phyloP scores from a whole-genome alignment of 2,888 invertebrate genomes.

The Stegana nigrithorax region DNA sequence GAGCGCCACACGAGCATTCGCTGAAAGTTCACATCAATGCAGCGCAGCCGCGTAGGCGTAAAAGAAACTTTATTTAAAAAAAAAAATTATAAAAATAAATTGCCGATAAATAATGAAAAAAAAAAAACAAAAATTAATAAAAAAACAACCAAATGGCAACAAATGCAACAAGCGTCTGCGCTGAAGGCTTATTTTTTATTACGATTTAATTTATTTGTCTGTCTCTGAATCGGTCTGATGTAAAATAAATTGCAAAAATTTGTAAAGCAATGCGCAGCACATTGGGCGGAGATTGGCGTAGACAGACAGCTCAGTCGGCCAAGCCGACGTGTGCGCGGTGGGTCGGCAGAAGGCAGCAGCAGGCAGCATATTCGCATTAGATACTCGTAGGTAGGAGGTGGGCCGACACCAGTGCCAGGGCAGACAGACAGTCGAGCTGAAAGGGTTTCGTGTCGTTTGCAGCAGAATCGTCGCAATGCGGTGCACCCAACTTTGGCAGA shows the following conservation, averaged over 20 bases:
- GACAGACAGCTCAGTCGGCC: slow-evolving; percentile 38
- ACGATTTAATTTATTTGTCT: slow-evolving; percentile 61
- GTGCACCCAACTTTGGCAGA: slow-evolving; percentile 44
- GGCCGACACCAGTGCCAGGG: no score
- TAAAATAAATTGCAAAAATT: slow-evolving; percentile 47
- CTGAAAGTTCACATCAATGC: no score
- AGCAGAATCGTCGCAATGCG: slow-evolving; percentile 7
- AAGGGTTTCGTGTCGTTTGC: slow-evolving; percentile 30
- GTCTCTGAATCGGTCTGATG: slow-evolving; percentile 44
- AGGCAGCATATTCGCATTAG: no score
- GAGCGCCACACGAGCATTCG: no score
- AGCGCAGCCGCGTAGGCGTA: background rate
- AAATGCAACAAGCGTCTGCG: no score
- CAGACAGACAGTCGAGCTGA: slow-evolving; percentile 23
- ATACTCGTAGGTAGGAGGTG: no score
- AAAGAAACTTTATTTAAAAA: background rate
- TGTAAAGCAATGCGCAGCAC: slow-evolving; percentile 38
- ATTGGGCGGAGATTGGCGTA: slow-evolving; percentile 50
- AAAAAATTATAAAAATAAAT: background rate
- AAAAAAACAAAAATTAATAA: background rate
- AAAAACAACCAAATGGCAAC: background rate
- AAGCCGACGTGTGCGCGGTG: slow-evolving; percentile 19
- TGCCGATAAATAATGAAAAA: background rate
- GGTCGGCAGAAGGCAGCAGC: background rate
- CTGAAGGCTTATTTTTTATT: slow-evolving; percentile 61